These are phyloP conservation scores for Schizaphis graminum DNA, from an alignment of 2,888 invertebrate species.

Conservation along the genomic window DNA sequence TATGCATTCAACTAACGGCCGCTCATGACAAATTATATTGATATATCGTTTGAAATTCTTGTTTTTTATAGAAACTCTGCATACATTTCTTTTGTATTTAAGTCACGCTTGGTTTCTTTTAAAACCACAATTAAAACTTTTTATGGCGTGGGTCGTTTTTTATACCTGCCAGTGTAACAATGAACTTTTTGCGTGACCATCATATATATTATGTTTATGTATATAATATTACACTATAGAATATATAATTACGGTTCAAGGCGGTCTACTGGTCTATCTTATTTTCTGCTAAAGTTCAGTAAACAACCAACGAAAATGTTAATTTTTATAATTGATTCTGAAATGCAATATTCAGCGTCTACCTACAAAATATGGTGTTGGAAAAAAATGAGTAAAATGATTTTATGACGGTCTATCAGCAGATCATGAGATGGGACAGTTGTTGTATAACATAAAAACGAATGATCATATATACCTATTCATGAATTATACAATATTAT, in stretches of 20 bases:
- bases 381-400: not conserved
- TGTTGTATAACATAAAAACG: not conserved
- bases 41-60: not conserved
- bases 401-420: not conserved
- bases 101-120: not conserved
- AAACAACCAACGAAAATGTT: not conserved
- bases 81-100: not conserved
- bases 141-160: not conserved
- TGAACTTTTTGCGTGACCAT: not conserved
- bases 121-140: conserved; percentile 6
- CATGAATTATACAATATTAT: not conserved
- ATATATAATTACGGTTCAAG: not conserved
- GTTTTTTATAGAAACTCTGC: not conserved
- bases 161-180: not conserved
- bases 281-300: not conserved
- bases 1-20: not conserved
- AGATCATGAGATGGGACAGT: not conserved
- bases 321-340: not conserved
- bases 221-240: not conserved
- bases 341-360: not conserved
- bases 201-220: not conserved
- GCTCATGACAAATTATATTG: not conserved
- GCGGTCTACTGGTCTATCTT: not conserved
- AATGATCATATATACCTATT: not conserved
- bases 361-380: not conserved